Conservation (phyloP, 2,888 invertebrate genomes). For the Chydorus sphaericus region DNA sequence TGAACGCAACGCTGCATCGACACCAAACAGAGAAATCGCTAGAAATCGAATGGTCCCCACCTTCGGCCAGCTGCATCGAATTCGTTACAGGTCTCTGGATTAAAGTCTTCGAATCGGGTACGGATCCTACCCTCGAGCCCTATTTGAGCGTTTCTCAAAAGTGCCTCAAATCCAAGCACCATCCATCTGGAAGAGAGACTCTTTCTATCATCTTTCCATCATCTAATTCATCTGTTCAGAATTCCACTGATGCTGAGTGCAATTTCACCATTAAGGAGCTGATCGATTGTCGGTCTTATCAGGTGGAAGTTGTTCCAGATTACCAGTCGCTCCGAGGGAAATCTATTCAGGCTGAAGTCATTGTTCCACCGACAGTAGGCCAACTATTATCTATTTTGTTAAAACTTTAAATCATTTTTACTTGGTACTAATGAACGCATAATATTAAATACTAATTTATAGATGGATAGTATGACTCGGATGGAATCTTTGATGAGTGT, state of each 20-base stretch:
- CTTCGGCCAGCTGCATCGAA: not conserved
- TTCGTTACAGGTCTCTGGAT: not conserved
- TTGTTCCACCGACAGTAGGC: not conserved
- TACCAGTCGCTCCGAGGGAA: not conserved
- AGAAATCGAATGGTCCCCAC: not conserved
- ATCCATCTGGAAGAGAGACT: too few relatives aligned
- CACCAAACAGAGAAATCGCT: not conserved
- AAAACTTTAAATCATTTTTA: too few relatives aligned
- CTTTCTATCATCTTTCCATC: too few relatives aligned
- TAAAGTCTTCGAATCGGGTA: not conserved
- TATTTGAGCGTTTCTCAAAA: not conserved
- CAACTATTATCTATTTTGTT: too few relatives aligned
- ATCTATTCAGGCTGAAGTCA: not conserved
- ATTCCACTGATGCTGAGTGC: too few relatives aligned
- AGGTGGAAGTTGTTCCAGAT: not conserved
- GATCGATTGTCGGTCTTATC: not conserved
- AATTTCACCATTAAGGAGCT: too few relatives aligned
- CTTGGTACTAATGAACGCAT: too few relatives aligned
- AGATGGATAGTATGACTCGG: too few relatives aligned
- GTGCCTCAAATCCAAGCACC: too few relatives aligned
- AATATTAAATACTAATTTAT: not conserved
- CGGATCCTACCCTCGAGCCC: not conserved
- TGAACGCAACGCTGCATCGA: too few relatives aligned
- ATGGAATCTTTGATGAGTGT: not conserved
- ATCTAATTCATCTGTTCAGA: too few relatives aligned